Conservation (phyloP, 2,797 vertebrate genomes). For the Intellagama lesueurii region DNA sequence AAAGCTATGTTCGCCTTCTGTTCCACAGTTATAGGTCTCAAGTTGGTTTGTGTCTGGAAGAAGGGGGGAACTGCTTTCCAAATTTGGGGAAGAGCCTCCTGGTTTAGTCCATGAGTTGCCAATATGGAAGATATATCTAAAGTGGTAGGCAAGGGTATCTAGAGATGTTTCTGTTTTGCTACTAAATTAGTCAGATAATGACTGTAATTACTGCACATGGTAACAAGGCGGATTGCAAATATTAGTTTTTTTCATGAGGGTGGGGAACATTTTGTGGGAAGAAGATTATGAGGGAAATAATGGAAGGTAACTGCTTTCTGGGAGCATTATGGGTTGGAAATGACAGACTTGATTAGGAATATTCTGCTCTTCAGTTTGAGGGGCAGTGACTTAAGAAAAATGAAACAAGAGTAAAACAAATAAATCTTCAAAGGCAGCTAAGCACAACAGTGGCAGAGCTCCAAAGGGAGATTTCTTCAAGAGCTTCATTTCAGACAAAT, state of each 20-base stretch:
- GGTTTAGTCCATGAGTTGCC: no score
- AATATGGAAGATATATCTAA: neutral
- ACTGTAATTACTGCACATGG: constrained; percentile 66
- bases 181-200: constrained; percentile 62
- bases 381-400: no score
- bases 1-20: neutral
- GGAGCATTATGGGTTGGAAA: neutral
- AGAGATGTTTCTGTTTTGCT: neutral
- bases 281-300: neutral
- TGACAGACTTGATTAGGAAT: neutral
- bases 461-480: no score
- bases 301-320: neutral
- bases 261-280: neutral
- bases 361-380: neutral
- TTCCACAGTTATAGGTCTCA: neutral
- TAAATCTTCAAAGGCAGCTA: no score
- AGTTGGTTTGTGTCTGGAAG: no score
- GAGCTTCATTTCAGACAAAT: no score
- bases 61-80: no score
- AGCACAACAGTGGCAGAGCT: no score
- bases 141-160: neutral
- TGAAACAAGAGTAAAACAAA: no score
- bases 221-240: constrained; percentile 47
- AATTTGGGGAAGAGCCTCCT: no score
- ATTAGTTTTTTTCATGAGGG: neutral